Evolutionary conservation across 2,888 invertebrate genomes (phyloP), one percentile per base, ranked within the genome.

Genomic region (Hesperia comma): DNA sequence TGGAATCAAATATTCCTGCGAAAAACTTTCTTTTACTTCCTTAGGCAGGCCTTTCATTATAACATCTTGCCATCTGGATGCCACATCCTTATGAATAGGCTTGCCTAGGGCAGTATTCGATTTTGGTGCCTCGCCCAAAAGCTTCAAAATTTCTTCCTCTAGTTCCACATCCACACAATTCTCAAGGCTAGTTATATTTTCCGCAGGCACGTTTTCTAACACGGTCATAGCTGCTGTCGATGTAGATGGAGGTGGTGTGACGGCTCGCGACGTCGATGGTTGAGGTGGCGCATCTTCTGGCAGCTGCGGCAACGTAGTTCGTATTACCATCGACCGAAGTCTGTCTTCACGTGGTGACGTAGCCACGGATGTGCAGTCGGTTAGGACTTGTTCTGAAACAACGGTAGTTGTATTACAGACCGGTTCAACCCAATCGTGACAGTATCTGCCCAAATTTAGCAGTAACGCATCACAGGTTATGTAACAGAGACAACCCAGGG

Each of bases 51-150:
- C 61, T 17, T 62, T 62, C 0, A 1, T 3, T 6, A 62, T n/a
- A 4, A 62, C 41, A 2, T 53, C 10, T 5, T 62, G 26, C 53
- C 53, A 54, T 6, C 54, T 4, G 6, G 12, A 40, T 7, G 61
- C 53, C 6, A 62, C n/a, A 21, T 62, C 61, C 14, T 54, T 62
- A 17, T 62, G 54, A 4, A 54, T 62, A 12, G 61, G 32, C 0
- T 26, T 21, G 0, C 62, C 62, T 7, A 62, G 6, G 7, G 21
- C 17, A 2, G 43, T 17, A 14, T 62, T 54, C 0, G 17, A 10
- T 15, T 43, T 54, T 12, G 54, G 62, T 8, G 62, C 43, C 7
- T 62, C 32, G 6, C 62, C 62, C 1, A 62, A n/a, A 26, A 62
- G 17, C 1, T 54, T 14, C 15, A 62, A 15, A 14, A 62, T 54